These are phyloP conservation scores for Actias luna DNA, from an alignment of 2,888 invertebrate genomes.

Conservation along the genomic window DNA sequence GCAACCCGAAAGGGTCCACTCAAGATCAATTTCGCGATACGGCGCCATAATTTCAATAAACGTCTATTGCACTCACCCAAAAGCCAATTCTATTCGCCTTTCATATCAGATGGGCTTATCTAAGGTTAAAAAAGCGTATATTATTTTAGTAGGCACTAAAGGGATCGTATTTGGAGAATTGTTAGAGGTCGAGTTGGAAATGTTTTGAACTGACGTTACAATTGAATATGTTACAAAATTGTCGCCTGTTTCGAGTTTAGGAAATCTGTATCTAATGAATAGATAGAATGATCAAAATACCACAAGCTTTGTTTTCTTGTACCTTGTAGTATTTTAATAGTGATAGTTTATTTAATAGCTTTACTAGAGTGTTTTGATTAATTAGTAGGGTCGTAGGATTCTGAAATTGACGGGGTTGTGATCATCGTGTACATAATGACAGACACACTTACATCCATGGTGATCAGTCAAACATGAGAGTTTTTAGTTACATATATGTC, in stretches of 20 bases:
- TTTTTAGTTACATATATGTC: no score
- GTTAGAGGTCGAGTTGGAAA: neutral
- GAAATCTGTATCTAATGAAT: no score
- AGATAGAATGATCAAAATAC: no score
- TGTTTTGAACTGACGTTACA: neutral
- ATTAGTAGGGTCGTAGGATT: no score
- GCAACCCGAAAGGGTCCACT: slow-evolving; percentile 37
- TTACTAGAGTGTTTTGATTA: no score
- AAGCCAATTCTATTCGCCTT: slow-evolving; percentile 29
- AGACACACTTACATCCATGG: no score
- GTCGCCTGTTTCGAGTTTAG: neutral
- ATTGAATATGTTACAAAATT: neutral
- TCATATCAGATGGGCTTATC: slow-evolving; percentile 25
- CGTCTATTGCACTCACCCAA: slow-evolving; percentile 46
- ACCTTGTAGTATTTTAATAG: no score
- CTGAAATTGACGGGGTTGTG: no score
- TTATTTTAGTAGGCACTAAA: slow-evolving; percentile 7
- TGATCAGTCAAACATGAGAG: no score
- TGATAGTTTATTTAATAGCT: no score
- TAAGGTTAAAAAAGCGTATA: slow-evolving; percentile 15
- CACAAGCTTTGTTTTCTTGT: no score
- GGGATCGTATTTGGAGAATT: neutral
- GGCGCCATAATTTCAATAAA: slow-evolving; percentile 63
- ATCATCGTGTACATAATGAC: no score
- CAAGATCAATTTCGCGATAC: slow-evolving; percentile 55